Evolutionary conservation across 2,797 vertebrate species (phyloP).

Genomic region (Artibeus jamaicensis): DNA sequence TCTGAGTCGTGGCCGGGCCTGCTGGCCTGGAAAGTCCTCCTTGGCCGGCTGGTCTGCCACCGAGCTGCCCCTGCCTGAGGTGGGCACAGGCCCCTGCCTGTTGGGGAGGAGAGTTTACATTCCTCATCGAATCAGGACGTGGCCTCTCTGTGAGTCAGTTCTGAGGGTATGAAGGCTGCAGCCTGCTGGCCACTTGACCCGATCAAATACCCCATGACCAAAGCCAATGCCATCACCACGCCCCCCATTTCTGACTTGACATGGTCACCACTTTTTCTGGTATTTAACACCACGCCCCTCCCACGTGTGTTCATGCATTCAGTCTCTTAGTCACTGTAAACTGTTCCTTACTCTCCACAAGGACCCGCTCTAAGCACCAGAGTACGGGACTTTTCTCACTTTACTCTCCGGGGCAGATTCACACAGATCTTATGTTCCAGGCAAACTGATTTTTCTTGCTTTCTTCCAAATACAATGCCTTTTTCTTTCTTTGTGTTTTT

Average conservation of each 20-base stretch:
- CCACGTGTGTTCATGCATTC: no score
- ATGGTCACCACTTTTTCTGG: background rate
- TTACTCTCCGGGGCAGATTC: background rate
- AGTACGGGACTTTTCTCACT: accelerated
- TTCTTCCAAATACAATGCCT: background rate
- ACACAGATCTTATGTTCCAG: background rate
- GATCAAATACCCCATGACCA: background rate
- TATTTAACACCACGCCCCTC: background rate
- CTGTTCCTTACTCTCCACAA: background rate
- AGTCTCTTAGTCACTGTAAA: background rate
- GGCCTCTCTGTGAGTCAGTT: background rate
- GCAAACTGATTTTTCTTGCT: background rate
- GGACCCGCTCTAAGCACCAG: background rate
- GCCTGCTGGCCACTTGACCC: background rate
- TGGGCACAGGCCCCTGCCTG: background rate
- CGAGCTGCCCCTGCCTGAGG: background rate
- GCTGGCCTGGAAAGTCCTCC: background rate
- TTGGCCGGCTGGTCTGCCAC: background rate
- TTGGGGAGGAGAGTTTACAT: no score
- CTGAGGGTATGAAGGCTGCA: background rate
- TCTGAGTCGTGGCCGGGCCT: background rate
- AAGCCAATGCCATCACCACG: background rate
- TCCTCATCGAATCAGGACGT: background rate
- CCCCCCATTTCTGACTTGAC: background rate
- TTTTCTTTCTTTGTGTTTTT: background rate